Conservation (phyloP, 64 coral and sea anemone genomes). For the Porites australiensis region DNA sequence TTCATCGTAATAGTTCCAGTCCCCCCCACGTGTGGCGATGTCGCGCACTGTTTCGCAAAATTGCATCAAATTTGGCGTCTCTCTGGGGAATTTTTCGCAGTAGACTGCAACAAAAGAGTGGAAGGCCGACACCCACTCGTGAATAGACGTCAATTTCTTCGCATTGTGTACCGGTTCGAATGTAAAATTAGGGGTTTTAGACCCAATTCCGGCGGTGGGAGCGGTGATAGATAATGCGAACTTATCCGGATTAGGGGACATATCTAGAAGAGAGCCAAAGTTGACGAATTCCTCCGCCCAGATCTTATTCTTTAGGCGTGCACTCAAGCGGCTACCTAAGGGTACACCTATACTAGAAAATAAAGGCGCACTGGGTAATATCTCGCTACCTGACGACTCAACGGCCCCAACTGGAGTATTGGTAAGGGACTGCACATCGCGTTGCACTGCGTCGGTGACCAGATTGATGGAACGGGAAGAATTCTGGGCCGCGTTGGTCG, state of each 20-base stretch:
- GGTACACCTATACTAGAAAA: not conserved
- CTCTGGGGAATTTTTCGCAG: constrained; percentile 6
- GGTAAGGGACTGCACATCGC: not conserved
- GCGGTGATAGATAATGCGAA: not conserved
- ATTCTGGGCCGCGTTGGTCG: not conserved
- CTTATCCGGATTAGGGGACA: not conserved
- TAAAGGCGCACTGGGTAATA: constrained; percentile 15
- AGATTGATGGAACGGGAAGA: not conserved
- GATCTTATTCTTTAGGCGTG: not conserved
- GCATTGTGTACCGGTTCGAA: constrained; percentile 5
- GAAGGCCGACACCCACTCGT: constrained; percentile 17
- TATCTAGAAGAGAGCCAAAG: constrained; percentile 10
- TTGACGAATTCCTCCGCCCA: not conserved
- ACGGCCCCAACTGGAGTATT: not conserved
- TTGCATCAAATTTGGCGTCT: constrained; percentile 4
- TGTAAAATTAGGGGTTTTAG: not conserved
- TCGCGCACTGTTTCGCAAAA: constrained; percentile 17
- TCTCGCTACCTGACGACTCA: not conserved
- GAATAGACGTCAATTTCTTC: constrained; percentile 7
- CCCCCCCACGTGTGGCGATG: constrained; percentile 6
- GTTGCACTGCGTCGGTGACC: not conserved
- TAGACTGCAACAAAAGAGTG: constrained; percentile 19
- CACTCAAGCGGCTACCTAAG: not conserved
- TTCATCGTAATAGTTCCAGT: constrained; percentile 7
- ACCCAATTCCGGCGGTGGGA: not conserved